Evolutionary conservation across 1,140 invertebrate genomes (phyloP), one percentile per base, ranked within the genome.

Genomic region (Drosophila gunungcola): DNA sequence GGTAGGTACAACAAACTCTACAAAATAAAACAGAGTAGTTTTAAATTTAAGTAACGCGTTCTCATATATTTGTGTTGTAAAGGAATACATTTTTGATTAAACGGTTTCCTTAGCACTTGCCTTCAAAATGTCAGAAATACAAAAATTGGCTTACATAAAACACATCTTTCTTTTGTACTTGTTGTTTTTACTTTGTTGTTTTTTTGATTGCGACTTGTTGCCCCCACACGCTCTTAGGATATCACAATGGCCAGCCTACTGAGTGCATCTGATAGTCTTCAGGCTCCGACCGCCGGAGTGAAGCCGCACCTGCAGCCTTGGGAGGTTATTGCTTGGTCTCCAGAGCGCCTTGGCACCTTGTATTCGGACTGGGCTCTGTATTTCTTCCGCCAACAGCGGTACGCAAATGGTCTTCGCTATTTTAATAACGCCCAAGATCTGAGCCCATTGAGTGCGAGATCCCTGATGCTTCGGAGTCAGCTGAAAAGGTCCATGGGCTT

Each of bases 341-440:
- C 73, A 2, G 67, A 69, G 1, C 76, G 75, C 4, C 60, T 73
- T 34, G 60, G 53, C 12, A 9, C 21, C 9, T 73, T 91, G 29
- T 86, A 86, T 27, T 70, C 61, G 6, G 84, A 90, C 52, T 91
- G 84, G 84, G 81, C 65, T 0, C 12, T 51, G 3, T 68, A 74
- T 29, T 70, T 77, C 11, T 61, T 52, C 0, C 55, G 46, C 3
- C 58, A 78, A 7, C 65, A 65, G 25, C 60, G 69, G 2, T 49
- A 62, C 9, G 11, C 46, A 0, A 39, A 62, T 2, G 72, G 75
- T 5, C 58, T 55, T 6, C 42, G 51, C 11, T 91, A 78, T 13
- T 58, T 78, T 5, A 52, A 85, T 41, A 77, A 64, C 25, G 69
- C 84, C 0, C 10, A 91, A 43, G 51, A 70, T 0, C n/a, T 91